Base-by-base conservation (phyloP, 2,797 vertebrate species). In the Sebastes alutus region DNA sequence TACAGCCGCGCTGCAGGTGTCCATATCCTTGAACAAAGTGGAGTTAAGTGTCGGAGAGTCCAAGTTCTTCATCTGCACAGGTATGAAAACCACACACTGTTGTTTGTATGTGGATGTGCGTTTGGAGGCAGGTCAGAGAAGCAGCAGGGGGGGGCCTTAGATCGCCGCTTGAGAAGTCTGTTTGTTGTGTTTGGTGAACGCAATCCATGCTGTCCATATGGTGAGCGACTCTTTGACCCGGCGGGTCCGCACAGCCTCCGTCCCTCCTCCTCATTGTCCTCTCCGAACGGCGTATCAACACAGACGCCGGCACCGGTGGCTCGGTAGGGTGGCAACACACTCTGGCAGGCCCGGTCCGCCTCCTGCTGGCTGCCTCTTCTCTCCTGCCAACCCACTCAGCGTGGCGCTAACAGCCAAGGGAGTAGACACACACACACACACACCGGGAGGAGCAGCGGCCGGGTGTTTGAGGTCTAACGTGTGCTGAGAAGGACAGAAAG, bases 61-160 rank as follows among this genome's bases (percentile, higher is more conserved):
- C 77, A 99, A 99, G 92, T 99, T 99, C 96, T 99, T 99, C 96
- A 99, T 97, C 80, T 99, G 98, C 89, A 99, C 98, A 96, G 98
- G 98, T 99, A 96, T 67, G 93, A 12, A 54, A 3, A 4, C 27
- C 6, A n/a, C 27, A 59, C 30, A 13, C 27, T 63, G 9, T 54
- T 29, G 6, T 23, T 29, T 23, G 59, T 54, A 20, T 68, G 7
- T 52, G 49, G 49, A 52, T 52, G 49, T 16, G 49, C 49, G 56
- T 71, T 52, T 81, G 71, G 61, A 74, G 3, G 38, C 38, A 4
- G 65, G 72, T 74, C 67, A 54, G 38, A 54, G 42, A 55, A 2
- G 42, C 76, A 64, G 72, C 42, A 16, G 13, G 4, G 76, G n/a
- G 20, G 75, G 66, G 59, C 42, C 52, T 77, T 35, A 59, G 35